These are phyloP conservation scores for Melanchra persicariae DNA, from an alignment of 2,888 invertebrate species.

Conservation along the genomic window DNA sequence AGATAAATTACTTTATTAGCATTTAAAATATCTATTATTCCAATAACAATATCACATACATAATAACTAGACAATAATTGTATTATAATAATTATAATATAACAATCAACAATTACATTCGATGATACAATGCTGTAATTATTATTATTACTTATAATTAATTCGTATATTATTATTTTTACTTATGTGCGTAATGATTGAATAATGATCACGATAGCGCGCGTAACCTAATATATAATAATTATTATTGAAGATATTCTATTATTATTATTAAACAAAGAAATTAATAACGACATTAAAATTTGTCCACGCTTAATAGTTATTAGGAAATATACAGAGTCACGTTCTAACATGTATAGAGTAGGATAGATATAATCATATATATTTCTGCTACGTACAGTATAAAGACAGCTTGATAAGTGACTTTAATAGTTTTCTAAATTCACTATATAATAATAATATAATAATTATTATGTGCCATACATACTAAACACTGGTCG, in stretches of 20 bases:
- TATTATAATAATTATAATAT: slow-evolving; percentile 80
- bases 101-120: slow-evolving; percentile 89
- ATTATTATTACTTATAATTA: slow-evolving; percentile 81
- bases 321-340: slow-evolving; percentile 72
- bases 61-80: slow-evolving; percentile 86
- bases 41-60: slow-evolving; percentile 90
- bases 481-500: slow-evolving; percentile 77
- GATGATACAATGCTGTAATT: slow-evolving; percentile 86
- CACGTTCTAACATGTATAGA: slow-evolving; percentile 75
- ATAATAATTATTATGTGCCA: slow-evolving; percentile 66
- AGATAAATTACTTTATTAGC: slow-evolving; percentile 82
- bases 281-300: slow-evolving; percentile 69
- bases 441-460: slow-evolving; percentile 64
- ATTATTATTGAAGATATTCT: slow-evolving; percentile 64
- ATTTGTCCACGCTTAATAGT: slow-evolving; percentile 67
- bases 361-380: slow-evolving; percentile 67
- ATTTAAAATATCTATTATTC: slow-evolving; percentile 87
- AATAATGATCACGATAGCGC: slow-evolving; percentile 79
- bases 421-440: slow-evolving; percentile 68
- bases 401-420: slow-evolving; percentile 75
- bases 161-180: slow-evolving; percentile 81
- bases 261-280: slow-evolving; percentile 67
- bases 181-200: slow-evolving; percentile 85
- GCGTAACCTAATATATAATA: slow-evolving; percentile 55
- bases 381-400: slow-evolving; percentile 66